Evolutionary conservation across 2,888 invertebrate genomes (phyloP).

Genomic region (Cantharis rufa): DNA sequence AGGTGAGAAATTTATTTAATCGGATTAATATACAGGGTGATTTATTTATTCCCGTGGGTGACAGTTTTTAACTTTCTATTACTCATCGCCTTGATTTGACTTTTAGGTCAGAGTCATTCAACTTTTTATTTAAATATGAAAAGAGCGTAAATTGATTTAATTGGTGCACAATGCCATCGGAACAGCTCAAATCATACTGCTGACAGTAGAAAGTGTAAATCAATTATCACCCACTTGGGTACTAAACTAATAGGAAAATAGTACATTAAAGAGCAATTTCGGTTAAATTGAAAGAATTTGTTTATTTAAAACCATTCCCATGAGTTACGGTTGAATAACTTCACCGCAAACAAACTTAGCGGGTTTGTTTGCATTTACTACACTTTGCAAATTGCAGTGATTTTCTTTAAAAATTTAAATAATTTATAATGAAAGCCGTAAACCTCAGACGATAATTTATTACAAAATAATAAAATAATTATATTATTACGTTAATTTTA

Average conservation of each 20-base stretch:
- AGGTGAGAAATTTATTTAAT: slow-evolving; percentile 28
- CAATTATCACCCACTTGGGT: background rate
- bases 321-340: background rate
- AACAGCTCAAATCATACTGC: background rate
- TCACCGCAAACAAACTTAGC: too few relatives aligned
- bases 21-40: background rate
- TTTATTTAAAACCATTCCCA: background rate
- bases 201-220: background rate
- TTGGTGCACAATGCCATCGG: background rate
- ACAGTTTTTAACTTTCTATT: background rate
- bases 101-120: background rate
- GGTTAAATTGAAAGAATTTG: background rate
- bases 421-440: too few relatives aligned
- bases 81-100: background rate
- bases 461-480: too few relatives aligned
- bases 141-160: background rate
- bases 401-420: too few relatives aligned
- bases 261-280: background rate
- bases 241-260: background rate
- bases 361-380: too few relatives aligned
- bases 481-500: too few relatives aligned
- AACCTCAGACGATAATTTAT: too few relatives aligned
- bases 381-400: too few relatives aligned
- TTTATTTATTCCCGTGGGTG: background rate
- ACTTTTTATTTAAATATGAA: background rate